Evolutionary conservation across 1,140 invertebrate species (phyloP).

Genomic region (Ostrea edulis): DNA sequence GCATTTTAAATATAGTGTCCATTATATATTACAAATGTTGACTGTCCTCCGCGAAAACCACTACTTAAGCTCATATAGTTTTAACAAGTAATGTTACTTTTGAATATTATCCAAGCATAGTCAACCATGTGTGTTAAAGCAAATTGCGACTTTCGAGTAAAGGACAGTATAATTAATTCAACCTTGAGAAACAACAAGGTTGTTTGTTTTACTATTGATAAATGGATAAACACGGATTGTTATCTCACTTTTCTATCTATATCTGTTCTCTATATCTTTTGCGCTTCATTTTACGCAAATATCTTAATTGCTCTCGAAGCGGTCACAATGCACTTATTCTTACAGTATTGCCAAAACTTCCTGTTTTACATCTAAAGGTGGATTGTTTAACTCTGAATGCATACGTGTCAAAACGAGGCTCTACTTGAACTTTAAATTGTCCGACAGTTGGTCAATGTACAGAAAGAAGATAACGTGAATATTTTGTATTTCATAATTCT

Average conservation of each 20-base stretch:
- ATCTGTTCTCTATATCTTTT: neutral
- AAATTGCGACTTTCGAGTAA: neutral
- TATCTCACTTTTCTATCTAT: neutral
- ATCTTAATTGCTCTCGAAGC: neutral
- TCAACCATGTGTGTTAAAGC: neutral
- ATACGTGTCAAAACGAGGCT: neutral
- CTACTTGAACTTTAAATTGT: no score
- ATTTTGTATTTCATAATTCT: no score
- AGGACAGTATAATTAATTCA: neutral
- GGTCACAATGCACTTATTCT: neutral
- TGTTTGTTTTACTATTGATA: neutral
- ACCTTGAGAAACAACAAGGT: constrained; percentile 4
- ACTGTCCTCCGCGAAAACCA: neutral
- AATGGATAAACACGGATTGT: neutral
- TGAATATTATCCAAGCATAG: neutral
- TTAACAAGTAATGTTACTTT: neutral
- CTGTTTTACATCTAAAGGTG: neutral
- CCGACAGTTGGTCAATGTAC: no score
- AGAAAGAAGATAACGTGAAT: no score
- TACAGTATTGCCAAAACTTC: neutral
- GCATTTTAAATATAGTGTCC: neutral
- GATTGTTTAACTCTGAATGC: neutral
- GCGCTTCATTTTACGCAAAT: neutral
- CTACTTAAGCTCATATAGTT: neutral
- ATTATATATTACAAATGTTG: neutral